Evolutionary conservation across 2,113 vertebrate species (phyloP), one percentile per base, ranked within the genome.

Genomic region (Sebastes fasciatus): DNA sequence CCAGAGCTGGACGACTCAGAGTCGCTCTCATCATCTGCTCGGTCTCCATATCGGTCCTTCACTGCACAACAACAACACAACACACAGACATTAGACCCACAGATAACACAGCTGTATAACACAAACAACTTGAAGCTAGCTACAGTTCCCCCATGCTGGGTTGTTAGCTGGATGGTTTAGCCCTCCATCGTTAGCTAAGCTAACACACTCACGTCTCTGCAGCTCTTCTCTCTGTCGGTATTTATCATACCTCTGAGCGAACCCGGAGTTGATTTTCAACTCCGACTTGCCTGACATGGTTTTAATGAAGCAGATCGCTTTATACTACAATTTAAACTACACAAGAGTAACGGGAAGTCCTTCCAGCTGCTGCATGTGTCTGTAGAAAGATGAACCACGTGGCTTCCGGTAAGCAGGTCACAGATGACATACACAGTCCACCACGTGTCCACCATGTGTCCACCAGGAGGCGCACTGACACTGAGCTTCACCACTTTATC

Each of bases 181-280:
- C 79, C 70, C 26, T 26, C 26, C 26, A 26, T 7, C 14, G 57
- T 52, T 64, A 86, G 83, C 85, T 46, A 64, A 9, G 8, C 16
- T 0, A 48, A 12, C 55, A 68, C 64, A 96, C 97, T 97, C 91
- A 98, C 97, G 91, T 55, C 94, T 96, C 90, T 97, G 97, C 40
- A 98, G 90, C 77, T 98, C 97, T 74, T 98, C 97, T 17, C 93
- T 97, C 85, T 97, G 96, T 57, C 97, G 95, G 84, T 98, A 98
- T 63, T 95, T 96, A 0, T 96, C 92, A 66, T 98, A 98, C 52
- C 92, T 96, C 46, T 95, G 92, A 0, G 97, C 97, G 21, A 98
- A 98, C 3, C 93, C 92, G 1, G 89, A 83, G 86, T 98, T 98
- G 4, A 98, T 95, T 40, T 93, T 96, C 0, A 98, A 65, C 4